Percentiles rank a stretch among this genome's conserved stretches.
Conservation (phyloP, 2,797 vertebrate genomes). For the Xiphophorus birchmanni region DNA sequence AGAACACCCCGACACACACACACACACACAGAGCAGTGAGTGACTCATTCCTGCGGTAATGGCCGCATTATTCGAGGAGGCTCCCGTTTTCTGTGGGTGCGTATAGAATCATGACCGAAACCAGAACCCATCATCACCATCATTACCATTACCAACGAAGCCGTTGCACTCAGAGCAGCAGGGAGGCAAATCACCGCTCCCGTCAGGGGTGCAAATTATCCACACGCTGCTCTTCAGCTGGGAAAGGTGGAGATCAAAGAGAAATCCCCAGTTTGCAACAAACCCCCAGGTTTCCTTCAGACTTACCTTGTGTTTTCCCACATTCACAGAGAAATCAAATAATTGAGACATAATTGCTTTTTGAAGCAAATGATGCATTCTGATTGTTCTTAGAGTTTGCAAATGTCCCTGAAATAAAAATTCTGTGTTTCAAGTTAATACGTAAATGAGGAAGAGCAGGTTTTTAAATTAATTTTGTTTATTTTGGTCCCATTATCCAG, state of each 20-base stretch:
- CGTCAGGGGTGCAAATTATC: constrained; percentile 68
- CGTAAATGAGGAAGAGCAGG: background rate
- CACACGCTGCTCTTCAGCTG: constrained; percentile 56
- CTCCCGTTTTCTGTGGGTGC: constrained; percentile 33
- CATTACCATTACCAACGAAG: constrained; percentile 71
- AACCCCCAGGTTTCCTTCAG: constrained; percentile 8
- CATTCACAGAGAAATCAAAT: background rate
- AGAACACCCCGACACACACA: constrained; percentile 13
- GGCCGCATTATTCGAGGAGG: constrained; percentile 42
- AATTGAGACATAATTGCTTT: background rate
- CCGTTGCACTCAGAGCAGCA: constrained; percentile 44
- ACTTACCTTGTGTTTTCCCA: background rate
- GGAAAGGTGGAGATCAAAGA: constrained; percentile 31
- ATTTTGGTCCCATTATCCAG: background rate
- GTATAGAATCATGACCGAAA: constrained; percentile 58
- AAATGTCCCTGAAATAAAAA: background rate
- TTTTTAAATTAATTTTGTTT: background rate
- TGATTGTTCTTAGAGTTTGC: background rate
- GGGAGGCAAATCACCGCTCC: constrained; percentile 60
- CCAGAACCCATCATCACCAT: constrained; percentile 70
- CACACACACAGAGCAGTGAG: constrained; percentile 10
- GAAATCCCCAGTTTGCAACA: constrained; percentile 17
- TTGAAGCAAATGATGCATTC: background rate
- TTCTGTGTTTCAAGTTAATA: background rate
- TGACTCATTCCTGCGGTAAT: constrained; percentile 42